Base-by-base conservation (phyloP, 2,797 vertebrate genomes). In the Pelobates cultripes region DNA sequence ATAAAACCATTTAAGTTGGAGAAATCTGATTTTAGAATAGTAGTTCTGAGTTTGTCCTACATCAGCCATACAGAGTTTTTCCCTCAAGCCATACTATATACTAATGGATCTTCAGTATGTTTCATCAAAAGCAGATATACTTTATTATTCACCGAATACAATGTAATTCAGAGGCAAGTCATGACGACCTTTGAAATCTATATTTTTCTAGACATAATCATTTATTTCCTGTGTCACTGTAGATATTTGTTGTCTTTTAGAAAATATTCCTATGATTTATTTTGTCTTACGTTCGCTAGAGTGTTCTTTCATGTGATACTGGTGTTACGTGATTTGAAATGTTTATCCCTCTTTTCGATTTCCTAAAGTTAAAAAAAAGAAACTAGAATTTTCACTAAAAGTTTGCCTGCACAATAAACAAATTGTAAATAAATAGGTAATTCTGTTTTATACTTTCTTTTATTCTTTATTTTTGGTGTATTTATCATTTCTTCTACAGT, bases 1-100 rank as follows among this genome's bases (percentile, higher is more conserved):
- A 82, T 43, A 77, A 67, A 77, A 69, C 7, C 13, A 72, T 77
- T 77, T 60, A 72, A 68, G 75, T 73, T 45, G 43, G 77, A 82
- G 66, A 82, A 77, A 77, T 77, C 57, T 76, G 57, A 72, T 66
- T 82, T 53, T 47, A 64, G 43, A 43, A 43, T 13, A 40, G 40
- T 43, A 47, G 15, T 28, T 73, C 66, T 70, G 14, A 63, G 40
- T 67, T 47, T 63, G 66, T 64, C 53, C 40, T 63, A 43, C 68
- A 41, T 14, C 45, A 82, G 44, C 43, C 70, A 63, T 41, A 70
- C 63, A 14, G 57, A 71, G 42, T 17, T 81, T 15, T 75, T 67
- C 42, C 42, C 12, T 40, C 45, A 76, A 75, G 73, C 40, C 73
- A 66, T 64, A 45, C 41, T 45, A 45, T 70, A 43, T n/a, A 14